Evolutionary conservation across 2,113 vertebrate species (phyloP), one percentile per base, ranked within the genome.

Genomic region (Heteronetta atricapilla): DNA sequence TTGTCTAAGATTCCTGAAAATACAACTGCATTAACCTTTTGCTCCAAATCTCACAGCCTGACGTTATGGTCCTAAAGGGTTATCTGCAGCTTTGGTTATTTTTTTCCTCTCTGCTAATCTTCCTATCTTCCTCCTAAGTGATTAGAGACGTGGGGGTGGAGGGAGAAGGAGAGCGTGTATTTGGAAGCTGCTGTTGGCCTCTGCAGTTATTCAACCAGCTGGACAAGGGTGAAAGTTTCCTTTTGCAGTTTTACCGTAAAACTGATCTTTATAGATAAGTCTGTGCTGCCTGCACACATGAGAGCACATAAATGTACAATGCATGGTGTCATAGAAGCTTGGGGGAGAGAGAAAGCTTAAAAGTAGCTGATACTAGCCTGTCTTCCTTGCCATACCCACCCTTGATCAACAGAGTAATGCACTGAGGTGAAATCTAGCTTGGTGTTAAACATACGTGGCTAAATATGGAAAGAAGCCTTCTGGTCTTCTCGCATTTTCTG

Each of bases 121-220:
- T 97, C 96, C 97, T 97, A 97, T 97, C 94, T 97, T 97, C 85
- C 90, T 96, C 85, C 82, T 94, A 95, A 97, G 95, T 96, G 96
- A 97, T 97, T 97, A 97, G 91, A 86, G 92, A 68, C 0, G 6
- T 84, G 80, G 90, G 94, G 93, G 92, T 94, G 90, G 96, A 83
- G 72, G 48, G 56, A 58, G 89, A 89, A 95, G 77, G 59, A 42
- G 55, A 90, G 87, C 72, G 82, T 89, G 91, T 88, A 86, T 96
- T 95, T 93, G 78, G 81, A 86, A 82, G 74, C 80, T 96, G 73
- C 87, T 96, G 70, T 92, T 93, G 83, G 93, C 67, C 92, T 97
- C 94, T 95, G 93, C 94, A 96, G 96, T 93, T 97, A 92, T 89
- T 96, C 73, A 88, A 76, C 84, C 85, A 89, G 69, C 85, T 90